Evolutionary conservation across 2,797 vertebrate species (phyloP).

Genomic region (Corythornis leucogaster): DNA sequence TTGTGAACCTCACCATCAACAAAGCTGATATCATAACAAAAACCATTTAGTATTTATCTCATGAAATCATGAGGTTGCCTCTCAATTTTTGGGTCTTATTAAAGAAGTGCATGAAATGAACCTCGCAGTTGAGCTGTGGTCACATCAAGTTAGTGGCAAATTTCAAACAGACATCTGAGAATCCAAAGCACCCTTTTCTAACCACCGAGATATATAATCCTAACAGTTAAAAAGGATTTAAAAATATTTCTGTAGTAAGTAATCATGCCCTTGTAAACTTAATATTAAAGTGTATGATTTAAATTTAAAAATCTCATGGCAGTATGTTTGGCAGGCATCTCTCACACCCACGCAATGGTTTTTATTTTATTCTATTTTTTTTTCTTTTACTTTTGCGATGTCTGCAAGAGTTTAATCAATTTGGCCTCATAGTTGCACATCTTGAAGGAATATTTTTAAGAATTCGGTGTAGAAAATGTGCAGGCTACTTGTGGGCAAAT

Average conservation of each 20-base stretch:
- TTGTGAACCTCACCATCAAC: background rate
- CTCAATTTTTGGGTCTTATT: background rate
- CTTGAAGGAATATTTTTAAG: constrained; percentile 38
- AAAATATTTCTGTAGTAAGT: background rate
- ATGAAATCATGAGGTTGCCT: background rate
- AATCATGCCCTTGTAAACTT: background rate
- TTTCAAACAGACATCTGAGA: background rate
- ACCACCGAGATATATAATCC: background rate
- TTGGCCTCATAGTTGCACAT: background rate
- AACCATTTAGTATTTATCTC: background rate
- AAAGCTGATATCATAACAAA: accelerated
- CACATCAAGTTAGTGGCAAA: background rate
- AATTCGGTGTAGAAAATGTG: constrained; percentile 27
- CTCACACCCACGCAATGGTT: background rate
- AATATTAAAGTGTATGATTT: background rate
- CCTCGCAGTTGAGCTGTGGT: background rate
- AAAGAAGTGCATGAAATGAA: background rate
- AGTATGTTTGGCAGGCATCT: background rate
- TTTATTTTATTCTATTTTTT: background rate
- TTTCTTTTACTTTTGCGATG: background rate
- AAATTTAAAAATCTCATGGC: background rate
- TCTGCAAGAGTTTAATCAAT: background rate
- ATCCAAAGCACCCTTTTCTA: background rate
- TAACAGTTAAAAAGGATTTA: background rate
- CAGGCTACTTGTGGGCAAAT: constrained; percentile 33